A percentile compares a stretch with the other conserved stretches of the same genome.
These are phyloP conservation scores for Albula glossodonta DNA, from an alignment of 2,113 vertebrate genomes.

Conservation along the genomic window DNA sequence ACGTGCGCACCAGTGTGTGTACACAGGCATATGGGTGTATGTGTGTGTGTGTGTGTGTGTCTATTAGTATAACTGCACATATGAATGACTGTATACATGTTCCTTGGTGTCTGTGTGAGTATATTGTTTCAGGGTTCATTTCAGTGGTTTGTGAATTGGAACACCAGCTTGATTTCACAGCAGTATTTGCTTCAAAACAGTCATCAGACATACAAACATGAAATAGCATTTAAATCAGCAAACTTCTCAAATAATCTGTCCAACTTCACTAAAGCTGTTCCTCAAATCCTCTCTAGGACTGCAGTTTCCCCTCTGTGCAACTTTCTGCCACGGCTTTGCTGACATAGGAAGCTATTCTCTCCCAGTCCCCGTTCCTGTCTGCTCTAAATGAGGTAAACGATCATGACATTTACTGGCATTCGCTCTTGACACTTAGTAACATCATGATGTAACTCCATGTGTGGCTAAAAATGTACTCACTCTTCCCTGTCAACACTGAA, in stretches of 20 bases:
- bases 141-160: too few relatives aligned
- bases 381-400: constrained; percentile 6
- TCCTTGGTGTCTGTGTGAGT: background rate
- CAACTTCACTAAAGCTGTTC: constrained; percentile 12
- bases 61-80: background rate
- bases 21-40: background rate
- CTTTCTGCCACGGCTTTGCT: constrained; percentile 20
- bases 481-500: background rate
- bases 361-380: constrained; percentile 1
- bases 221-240: background rate
- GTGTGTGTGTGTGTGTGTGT: constrained; percentile 5
- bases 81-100: constrained; percentile 2
- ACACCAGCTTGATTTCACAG: too few relatives aligned
- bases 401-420: background rate
- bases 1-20: background rate
- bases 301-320: constrained; percentile 4
- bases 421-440: constrained; percentile 14
- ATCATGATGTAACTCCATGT: background rate
- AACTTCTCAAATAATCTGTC: constrained; percentile 6
- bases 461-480: background rate
- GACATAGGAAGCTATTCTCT: background rate
- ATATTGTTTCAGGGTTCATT: too few relatives aligned
- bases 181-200: too few relatives aligned
- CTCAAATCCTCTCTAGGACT: constrained; percentile 10
- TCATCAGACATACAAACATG: too few relatives aligned